Conservation (phyloP, 1,140 invertebrate genomes). For the Drosophila equinoxialis region DNA sequence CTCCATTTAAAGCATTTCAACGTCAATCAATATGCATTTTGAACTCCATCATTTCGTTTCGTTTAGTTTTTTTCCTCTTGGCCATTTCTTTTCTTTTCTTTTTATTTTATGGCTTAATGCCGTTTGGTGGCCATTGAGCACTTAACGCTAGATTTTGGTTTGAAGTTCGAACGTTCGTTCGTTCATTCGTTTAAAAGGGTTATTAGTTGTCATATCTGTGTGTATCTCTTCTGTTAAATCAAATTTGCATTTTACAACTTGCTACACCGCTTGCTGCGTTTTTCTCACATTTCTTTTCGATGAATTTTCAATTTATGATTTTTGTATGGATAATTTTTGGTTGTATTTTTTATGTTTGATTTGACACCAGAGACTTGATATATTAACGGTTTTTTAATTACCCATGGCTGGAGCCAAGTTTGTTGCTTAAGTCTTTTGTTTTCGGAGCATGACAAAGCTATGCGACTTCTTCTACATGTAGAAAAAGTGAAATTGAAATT, state of each 20-base stretch:
- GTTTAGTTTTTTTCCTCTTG: constrained; percentile 49
- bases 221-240: constrained; percentile 30
- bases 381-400: constrained; percentile 81
- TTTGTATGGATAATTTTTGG: constrained; percentile 55
- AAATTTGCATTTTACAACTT: constrained; percentile 72
- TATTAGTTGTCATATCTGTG: constrained; percentile 55
- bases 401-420: constrained; percentile 55
- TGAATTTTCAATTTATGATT: constrained; percentile 63
- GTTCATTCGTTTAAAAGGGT: constrained; percentile 29
- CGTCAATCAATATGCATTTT: constrained; percentile 80
- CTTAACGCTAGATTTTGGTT: constrained; percentile 73
- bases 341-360: constrained; percentile 72
- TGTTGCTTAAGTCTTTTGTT: constrained; percentile 67
- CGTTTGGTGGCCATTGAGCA: constrained; percentile 75
- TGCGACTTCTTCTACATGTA: constrained; percentile 45
- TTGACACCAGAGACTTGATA: constrained; percentile 68
- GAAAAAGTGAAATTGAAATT: constrained; percentile 75
- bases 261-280: constrained; percentile 44
- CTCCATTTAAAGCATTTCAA: constrained; percentile 77
- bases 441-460: constrained; percentile 64
- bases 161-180: neutral
- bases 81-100: constrained; percentile 62
- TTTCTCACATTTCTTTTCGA: constrained; percentile 77
- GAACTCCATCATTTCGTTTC: constrained; percentile 70
- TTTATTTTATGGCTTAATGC: constrained; percentile 76